A percentile compares a stretch with the other conserved stretches of the same genome.
Evolutionary conservation across 2,113 vertebrate species (phyloP).

Genomic region (Gadus chalcogrammus): DNA sequence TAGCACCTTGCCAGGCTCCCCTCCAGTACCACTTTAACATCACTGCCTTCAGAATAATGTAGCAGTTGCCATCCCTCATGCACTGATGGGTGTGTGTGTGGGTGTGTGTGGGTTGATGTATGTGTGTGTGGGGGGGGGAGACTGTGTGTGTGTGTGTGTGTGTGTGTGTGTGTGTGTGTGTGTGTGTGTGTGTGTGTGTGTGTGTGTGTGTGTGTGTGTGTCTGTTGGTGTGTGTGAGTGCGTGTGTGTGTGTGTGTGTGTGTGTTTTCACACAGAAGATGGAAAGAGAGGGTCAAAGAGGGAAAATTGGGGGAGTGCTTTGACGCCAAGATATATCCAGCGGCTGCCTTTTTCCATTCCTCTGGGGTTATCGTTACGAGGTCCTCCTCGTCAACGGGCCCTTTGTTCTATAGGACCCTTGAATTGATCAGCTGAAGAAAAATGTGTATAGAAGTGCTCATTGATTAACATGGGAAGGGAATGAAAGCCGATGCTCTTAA

Average conservation of each 20-base stretch:
- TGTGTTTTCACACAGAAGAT: neutral
- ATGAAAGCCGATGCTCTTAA: no score
- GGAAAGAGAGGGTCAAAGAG: neutral
- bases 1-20: constrained; percentile 34
- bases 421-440: no score
- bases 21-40: constrained; percentile 33
- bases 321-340: no score
- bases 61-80: constrained; percentile 40
- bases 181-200: constrained; percentile 29
- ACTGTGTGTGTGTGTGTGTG: neutral
- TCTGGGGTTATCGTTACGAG: neutral
- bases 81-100: constrained; percentile 42
- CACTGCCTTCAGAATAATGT: constrained; percentile 38
- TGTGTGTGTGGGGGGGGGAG: neutral
- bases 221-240: neutral
- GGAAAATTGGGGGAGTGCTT: neutral
- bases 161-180: neutral
- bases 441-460: no score
- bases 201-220: constrained; percentile 29
- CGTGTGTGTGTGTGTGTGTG: neutral
- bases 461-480: no score
- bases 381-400: neutral
- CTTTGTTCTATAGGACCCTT: neutral
- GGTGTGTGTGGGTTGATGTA: constrained; percentile 2
- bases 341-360: no score